Conservation (phyloP, 2,888 invertebrate genomes). For the Orthosia cruda region DNA sequence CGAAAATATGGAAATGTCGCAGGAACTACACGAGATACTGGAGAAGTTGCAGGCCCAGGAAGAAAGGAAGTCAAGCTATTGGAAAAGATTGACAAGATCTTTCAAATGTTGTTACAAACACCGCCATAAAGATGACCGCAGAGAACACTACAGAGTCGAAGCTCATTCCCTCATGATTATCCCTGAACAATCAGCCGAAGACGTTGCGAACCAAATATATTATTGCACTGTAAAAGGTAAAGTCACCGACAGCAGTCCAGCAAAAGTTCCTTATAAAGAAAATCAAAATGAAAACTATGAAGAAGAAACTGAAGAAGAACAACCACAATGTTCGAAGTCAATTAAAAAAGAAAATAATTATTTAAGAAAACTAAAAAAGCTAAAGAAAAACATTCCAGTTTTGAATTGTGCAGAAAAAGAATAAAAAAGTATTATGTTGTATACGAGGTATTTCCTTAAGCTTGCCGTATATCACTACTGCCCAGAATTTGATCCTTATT, state of each 20-base stretch:
- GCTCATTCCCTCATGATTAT: neutral
- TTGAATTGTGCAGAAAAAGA: neutral
- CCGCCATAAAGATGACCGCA: neutral
- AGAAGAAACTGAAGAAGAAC: constrained; percentile 9
- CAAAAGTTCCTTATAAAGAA: neutral
- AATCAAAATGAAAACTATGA: neutral
- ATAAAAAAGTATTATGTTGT: neutral
- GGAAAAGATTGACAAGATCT: neutral
- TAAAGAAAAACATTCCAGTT: neutral
- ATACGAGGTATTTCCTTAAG: no score
- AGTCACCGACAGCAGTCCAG: neutral
- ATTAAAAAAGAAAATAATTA: constrained; percentile 4
- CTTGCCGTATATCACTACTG: no score
- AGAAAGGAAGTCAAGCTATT: neutral
- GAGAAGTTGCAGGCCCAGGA: constrained; percentile 1
- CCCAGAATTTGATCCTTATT: no score
- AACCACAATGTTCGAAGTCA: constrained; percentile 27
- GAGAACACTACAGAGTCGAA: neutral
- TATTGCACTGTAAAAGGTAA: constrained; percentile 20
- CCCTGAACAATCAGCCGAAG: neutral
- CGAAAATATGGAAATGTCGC: neutral
- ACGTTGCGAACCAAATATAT: constrained; percentile 11
- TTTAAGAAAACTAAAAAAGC: neutral
- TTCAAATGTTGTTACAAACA: constrained; percentile 1
- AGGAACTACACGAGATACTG: neutral